A percentile compares a stretch with the other conserved stretches of the same genome.
These are phyloP conservation scores for Aspidiotus rigidus DNA, from an alignment of 2,888 invertebrate species.

Conservation along the genomic window DNA sequence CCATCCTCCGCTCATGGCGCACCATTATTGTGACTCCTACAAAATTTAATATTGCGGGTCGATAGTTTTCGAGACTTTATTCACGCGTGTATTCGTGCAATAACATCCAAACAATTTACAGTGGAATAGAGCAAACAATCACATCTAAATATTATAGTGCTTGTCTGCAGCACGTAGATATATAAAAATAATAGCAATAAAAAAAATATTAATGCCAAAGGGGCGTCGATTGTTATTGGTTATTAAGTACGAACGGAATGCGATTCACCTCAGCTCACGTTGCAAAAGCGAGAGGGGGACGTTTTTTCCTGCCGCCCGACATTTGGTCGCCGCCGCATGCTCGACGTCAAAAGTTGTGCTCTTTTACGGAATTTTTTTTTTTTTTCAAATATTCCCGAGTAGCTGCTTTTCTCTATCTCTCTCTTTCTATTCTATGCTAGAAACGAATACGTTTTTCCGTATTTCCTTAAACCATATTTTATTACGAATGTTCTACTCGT, in stretches of 20 bases:
- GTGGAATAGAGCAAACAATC: too few species aligned
- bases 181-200: conserved; percentile 6
- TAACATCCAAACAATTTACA: too few species aligned
- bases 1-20: too few species aligned
- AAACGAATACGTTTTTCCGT: conserved; percentile 31
- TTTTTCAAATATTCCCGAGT: conserved; percentile 3
- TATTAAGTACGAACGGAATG: conserved; percentile 29
- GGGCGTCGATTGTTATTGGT: conserved; percentile 32
- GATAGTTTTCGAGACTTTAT: too few species aligned
- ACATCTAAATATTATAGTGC: too few species aligned
- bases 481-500: conserved; percentile 30
- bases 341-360: conserved; percentile 28
- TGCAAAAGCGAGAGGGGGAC: conserved; percentile 28
- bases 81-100: too few species aligned
- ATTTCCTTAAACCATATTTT: conserved; percentile 33
- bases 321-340: conserved; percentile 32
- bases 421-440: conserved; percentile 9
- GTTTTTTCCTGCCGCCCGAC: conserved; percentile 33
- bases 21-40: too few species aligned
- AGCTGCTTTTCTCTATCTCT: conserved; percentile 10
- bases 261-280: conserved; percentile 27
- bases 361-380: conserved; percentile 25
- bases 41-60: too few species aligned
- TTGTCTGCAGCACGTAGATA: too few species aligned
- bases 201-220: conserved; percentile 30